Evolutionary conservation across 92 coral and sea anemone genomes (phyloP).

Genomic region (Diadumene lineata): DNA sequence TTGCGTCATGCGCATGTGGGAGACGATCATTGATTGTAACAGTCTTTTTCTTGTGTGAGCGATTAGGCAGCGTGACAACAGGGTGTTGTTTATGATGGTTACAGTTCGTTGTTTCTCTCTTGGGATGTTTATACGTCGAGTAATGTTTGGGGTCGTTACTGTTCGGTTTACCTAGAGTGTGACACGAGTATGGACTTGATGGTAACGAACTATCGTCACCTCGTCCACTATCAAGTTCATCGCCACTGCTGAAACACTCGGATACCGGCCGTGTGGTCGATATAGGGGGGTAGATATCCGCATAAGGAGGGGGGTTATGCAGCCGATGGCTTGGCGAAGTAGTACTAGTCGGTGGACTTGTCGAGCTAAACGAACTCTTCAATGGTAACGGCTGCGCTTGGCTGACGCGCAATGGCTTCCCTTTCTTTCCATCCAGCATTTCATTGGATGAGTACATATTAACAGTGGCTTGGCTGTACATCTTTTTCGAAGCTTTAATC

Average conservation of each 20-base stretch:
- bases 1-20: conserved; percentile 27
- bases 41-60: conserved; percentile 30
- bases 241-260: conserved; percentile 70
- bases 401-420: conserved; percentile 31
- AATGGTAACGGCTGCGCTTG: conserved; percentile 55
- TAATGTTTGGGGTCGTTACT: conserved; percentile 23
- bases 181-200: conserved; percentile 75
- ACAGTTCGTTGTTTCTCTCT: conserved; percentile 12
- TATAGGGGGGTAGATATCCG: conserved; percentile 38
- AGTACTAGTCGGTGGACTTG: conserved; percentile 40
- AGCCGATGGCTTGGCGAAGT: conserved; percentile 36
- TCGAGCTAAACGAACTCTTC: conserved; percentile 39
- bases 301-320: conserved; percentile 36
- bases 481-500: conserved; percentile 81
- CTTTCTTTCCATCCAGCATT: conserved; percentile 19
- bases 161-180: conserved; percentile 38
- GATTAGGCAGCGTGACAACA: conserved; percentile 39
- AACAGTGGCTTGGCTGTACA: conserved; percentile 79
- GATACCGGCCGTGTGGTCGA: conserved; percentile 43
- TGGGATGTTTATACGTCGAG: conserved; percentile 26
- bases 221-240: conserved; percentile 76
- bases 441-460: conserved; percentile 44
- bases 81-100: conserved; percentile 25
- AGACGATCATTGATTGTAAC: conserved; percentile 20
- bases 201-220: conserved; percentile 61